A percentile compares a stretch with the other conserved stretches of the same genome.
These are phyloP conservation scores for Chrysodeixis includens DNA, from an alignment of 2,888 invertebrate genomes.

Conservation along the genomic window DNA sequence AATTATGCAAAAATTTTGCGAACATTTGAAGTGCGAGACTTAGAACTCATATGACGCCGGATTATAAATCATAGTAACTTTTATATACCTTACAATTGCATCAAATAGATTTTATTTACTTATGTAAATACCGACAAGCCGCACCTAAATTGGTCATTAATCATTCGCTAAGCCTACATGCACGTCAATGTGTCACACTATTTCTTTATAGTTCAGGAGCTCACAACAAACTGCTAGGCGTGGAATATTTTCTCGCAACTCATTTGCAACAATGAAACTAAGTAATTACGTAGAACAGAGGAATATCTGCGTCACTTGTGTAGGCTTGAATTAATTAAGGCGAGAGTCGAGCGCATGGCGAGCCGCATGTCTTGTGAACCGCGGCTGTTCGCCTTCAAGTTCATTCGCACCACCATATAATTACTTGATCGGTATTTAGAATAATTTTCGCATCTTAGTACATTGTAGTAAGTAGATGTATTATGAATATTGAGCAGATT, in stretches of 20 bases:
- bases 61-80: not conserved
- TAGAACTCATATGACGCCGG: not conserved
- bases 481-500: not conserved
- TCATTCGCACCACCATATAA: constrained; percentile 60
- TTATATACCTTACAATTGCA: not conserved
- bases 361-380: constrained; percentile 33
- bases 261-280: constrained; percentile 37
- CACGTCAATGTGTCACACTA: constrained; percentile 31
- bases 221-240: constrained; percentile 12
- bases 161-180: constrained; percentile 32
- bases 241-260: constrained; percentile 45
- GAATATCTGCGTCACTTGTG: constrained; percentile 5
- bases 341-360: constrained; percentile 19
- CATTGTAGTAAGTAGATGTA: not conserved
- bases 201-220: constrained; percentile 27
- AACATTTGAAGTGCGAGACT: not conserved
- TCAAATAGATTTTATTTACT: not conserved
- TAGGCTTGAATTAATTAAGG: constrained; percentile 19
- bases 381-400: constrained; percentile 62
- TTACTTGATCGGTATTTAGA: constrained; percentile 26
- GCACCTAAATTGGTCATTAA: constrained; percentile 26
- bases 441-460: constrained; percentile 10
- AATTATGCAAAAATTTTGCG: constrained; percentile 11
- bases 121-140: not conserved
- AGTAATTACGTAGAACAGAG: constrained; percentile 16